These are phyloP conservation scores for Sebastiscus albofasciatus DNA, from an alignment of 2,797 vertebrate species.

Conservation along the genomic window DNA sequence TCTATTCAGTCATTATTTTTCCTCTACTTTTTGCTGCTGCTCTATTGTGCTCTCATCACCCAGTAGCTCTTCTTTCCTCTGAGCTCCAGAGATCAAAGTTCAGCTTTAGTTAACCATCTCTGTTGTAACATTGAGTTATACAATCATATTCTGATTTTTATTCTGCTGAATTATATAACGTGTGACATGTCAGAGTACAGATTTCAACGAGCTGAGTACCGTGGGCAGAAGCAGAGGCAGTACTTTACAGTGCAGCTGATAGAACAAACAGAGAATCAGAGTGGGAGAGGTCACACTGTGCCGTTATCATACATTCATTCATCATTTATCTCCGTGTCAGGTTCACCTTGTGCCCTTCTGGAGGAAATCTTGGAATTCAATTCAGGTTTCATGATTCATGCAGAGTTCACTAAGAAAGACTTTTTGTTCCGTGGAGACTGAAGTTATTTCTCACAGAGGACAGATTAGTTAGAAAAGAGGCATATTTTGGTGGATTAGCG, in stretches of 20 bases:
- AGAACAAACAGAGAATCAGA: conserved; percentile 28
- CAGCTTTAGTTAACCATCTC: conserved; percentile 20
- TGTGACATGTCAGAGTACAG: conserved; percentile 37
- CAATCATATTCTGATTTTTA: conserved; percentile 1
- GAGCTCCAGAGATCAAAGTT: conserved; percentile 19
- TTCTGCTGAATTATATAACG: conserved; percentile 3
- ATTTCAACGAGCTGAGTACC: conserved; percentile 16
- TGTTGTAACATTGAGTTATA: not conserved
- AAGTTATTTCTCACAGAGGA: conserved; percentile 48
- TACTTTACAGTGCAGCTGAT: not conserved
- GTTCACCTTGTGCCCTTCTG: conserved; percentile 5
- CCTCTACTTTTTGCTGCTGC: not conserved
- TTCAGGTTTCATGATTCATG: conserved; percentile 24
- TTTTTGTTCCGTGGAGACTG: conserved; percentile 35
- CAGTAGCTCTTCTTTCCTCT: not conserved
- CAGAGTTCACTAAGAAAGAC: conserved; percentile 22
- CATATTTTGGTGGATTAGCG: conserved; percentile 76
- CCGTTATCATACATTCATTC: not conserved
- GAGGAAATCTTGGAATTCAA: conserved; percentile 16
- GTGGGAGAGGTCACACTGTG: conserved; percentile 19
- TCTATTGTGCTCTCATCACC: not conserved
- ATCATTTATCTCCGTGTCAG: conserved; percentile 31
- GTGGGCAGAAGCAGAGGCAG: conserved; percentile 14
- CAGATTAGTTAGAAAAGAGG: conserved; percentile 63
- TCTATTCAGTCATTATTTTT: not conserved